Evolutionary conservation across 2,797 vertebrate species (phyloP).

Genomic region (Calcarius lapponicus): DNA sequence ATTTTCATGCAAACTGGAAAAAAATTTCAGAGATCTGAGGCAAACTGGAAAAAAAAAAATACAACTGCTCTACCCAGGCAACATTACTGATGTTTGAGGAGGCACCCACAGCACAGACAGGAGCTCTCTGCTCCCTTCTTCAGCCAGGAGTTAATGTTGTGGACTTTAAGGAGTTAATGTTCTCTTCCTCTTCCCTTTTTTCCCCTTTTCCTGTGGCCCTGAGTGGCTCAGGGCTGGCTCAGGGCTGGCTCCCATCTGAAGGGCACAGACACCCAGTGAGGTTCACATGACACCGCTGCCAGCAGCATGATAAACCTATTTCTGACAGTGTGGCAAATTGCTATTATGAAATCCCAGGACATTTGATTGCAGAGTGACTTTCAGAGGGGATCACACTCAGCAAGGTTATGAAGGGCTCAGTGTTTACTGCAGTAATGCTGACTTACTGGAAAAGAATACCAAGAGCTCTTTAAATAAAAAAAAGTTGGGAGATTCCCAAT

Average conservation of each 20-base stretch:
- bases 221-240: neutral
- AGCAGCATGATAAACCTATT: slow-evolving; percentile 56
- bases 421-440: slow-evolving; percentile 28
- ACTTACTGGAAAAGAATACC: slow-evolving; percentile 28
- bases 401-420: slow-evolving; percentile 41
- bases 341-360: slow-evolving; percentile 59
- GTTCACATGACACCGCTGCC: slow-evolving; percentile 51
- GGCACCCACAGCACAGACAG: neutral
- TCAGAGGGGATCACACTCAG: slow-evolving; percentile 32
- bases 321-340: slow-evolving; percentile 67
- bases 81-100: neutral
- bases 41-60: neutral
- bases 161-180: neutral
- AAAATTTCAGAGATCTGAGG: neutral
- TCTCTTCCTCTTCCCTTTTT: neutral
- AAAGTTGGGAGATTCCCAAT: slow-evolving; percentile 43
- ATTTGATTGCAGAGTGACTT: slow-evolving; percentile 66
- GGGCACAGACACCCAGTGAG: slow-evolving; percentile 5
- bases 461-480: slow-evolving; percentile 35
- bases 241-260: slow-evolving; percentile 29
- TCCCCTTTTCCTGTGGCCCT: neutral
- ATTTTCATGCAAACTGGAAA: neutral
- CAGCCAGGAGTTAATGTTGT: neutral
- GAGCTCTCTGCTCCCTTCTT: neutral
- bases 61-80: neutral